Conservation (phyloP, 1,140 invertebrate genomes). For the Adelges cooleyi region DNA sequence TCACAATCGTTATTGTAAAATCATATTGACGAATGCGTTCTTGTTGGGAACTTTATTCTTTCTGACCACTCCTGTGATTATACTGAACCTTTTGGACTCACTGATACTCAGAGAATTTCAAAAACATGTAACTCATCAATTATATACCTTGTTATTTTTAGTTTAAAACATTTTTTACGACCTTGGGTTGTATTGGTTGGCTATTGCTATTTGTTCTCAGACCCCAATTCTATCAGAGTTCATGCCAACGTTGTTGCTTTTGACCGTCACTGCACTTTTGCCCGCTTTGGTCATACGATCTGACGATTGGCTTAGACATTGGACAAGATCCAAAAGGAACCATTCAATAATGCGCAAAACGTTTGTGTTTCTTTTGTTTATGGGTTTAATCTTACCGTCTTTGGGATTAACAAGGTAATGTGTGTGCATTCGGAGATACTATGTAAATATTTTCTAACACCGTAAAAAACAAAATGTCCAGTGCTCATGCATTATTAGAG, state of each 20-base stretch:
- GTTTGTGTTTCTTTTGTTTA: conserved; percentile 78
- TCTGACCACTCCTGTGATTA: conserved; percentile 83
- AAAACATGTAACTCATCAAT: conserved; percentile 36
- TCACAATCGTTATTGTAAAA: conserved; percentile 78
- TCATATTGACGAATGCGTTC: conserved; percentile 65
- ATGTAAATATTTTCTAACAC: conserved; percentile 18
- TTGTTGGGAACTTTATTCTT: conserved; percentile 80
- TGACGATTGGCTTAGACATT: conserved; percentile 79
- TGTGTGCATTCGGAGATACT: no score
- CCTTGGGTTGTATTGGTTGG: no score
- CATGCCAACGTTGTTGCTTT: conserved; percentile 78
- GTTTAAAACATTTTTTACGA: background rate
- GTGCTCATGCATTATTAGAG: conserved; percentile 59
- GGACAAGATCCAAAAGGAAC: conserved; percentile 84
- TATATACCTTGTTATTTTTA: background rate
- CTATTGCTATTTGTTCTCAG: conserved; percentile 37
- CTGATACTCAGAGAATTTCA: conserved; percentile 39
- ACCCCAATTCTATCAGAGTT: conserved; percentile 75
- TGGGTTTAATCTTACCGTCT: conserved; percentile 90
- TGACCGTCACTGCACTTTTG: conserved; percentile 78
- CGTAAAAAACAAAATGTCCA: conserved; percentile 35
- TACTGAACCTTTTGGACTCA: conserved; percentile 64
- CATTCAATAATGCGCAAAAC: conserved; percentile 90
- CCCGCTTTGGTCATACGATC: conserved; percentile 83
- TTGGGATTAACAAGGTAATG: conserved; percentile 67